Base-by-base conservation (phyloP, 1,140 invertebrate genomes). In the Oedothorax gibbosus region DNA sequence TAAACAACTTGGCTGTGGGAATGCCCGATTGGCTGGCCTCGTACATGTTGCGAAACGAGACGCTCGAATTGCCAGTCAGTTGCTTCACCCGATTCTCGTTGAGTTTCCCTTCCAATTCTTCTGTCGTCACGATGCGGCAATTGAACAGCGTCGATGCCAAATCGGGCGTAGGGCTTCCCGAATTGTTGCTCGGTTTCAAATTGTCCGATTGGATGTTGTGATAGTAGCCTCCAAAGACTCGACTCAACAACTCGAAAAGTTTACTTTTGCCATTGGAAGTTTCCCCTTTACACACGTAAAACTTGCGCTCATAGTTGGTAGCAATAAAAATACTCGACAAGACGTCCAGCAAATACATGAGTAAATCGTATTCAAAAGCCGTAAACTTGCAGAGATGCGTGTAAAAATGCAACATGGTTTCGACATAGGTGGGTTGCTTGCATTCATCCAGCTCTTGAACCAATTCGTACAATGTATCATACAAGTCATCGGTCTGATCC, bases 251-350 rank as follows among this genome's bases (percentile, higher is more conserved):
- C 49, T 82, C 56, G 21, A 82, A 73, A 15, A 82, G 11, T 35
- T 82, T 82, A 11, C 69, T 82, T 64, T 82, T 82, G 7, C 80
- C 80, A 10, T 82, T 82, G 0, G 49, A 11, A 0, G 69, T 73
- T 1, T 15, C 7, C 0, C 80, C 80, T 21, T 82, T 82, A 8
- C 72, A 54, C 0, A 82, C 35, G 35, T 73, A 82, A 73, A 82
- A 73, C 65, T 82, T 82, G 0, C 80, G 49, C 53, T 62, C 80
- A 18, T 82, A 82, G 35, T 82, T 82, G 35, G 80, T 73, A 11
- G 80, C 80, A 35, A 82, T 72, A 5, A 82, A 73, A 14, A 14
- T 7, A 53, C 80, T 82, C 5, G 80, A 56, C 69, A 82, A 15
- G 0, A 82, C 12, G 11, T 82, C 80, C 0, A 21, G 5, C 1